A percentile compares a stretch with the other conserved stretches of the same genome.
Evolutionary conservation across 2,797 vertebrate genomes (phyloP).

Genomic region (Enteromius fasciolatus): DNA sequence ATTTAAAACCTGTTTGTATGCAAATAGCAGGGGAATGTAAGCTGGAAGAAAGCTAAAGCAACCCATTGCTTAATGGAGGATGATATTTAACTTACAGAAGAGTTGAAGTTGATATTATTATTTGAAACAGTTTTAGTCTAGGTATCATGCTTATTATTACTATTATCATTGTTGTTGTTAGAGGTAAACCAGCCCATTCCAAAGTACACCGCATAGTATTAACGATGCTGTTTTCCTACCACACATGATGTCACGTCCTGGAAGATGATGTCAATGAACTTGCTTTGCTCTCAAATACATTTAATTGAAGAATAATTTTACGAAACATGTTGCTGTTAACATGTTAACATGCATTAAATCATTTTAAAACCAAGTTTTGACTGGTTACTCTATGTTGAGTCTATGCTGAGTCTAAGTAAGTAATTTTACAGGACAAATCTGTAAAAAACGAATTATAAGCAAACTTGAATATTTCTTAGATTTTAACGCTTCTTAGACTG

Average conservation of each 20-base stretch:
- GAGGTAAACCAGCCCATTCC: neutral
- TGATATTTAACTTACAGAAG: neutral
- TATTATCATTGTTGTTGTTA: neutral
- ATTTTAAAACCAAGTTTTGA: neutral
- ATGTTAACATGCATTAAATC: neutral
- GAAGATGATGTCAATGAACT: neutral
- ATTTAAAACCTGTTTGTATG: neutral
- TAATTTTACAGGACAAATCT: neutral
- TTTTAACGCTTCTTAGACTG: neutral
- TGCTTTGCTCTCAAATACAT: neutral
- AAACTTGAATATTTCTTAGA: neutral
- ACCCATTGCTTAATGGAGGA: neutral
- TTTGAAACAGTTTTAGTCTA: neutral
- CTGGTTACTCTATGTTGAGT: neutral
- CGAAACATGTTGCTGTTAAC: neutral
- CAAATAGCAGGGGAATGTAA: neutral
- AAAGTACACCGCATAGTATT: neutral
- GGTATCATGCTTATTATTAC: neutral
- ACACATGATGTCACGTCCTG: constrained; percentile 11
- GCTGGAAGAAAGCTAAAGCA: neutral
- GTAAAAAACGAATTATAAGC: neutral
- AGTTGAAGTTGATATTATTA: neutral
- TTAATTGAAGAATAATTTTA: neutral
- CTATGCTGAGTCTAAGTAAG: neutral
- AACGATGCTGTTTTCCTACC: neutral